Percentiles rank a stretch among this genome's conserved stretches.
Evolutionary conservation across 2,113 vertebrate genomes (phyloP).

Genomic region (Indicator maculatus): DNA sequence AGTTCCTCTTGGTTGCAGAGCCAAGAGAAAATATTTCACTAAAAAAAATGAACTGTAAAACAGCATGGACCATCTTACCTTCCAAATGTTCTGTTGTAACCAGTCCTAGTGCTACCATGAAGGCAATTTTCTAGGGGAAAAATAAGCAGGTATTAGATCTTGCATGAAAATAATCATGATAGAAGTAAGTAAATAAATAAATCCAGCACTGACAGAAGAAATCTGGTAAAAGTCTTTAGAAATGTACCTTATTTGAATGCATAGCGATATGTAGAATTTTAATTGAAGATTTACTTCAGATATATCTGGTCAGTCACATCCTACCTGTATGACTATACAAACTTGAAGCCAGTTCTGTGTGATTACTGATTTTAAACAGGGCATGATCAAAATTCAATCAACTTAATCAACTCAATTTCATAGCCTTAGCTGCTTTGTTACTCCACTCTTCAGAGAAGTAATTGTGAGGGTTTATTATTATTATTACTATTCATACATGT

Average conservation of each 20-base stretch:
- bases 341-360: neutral
- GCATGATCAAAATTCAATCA: neutral
- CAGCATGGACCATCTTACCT: constrained; percentile 79
- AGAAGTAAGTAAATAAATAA: neutral
- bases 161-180: neutral
- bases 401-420: neutral
- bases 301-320: neutral
- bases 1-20: neutral
- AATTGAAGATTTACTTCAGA: neutral
- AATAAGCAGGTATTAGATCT: constrained; percentile 7
- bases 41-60: neutral
- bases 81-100: constrained; percentile 96
- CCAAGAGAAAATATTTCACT: neutral
- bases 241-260: neutral
- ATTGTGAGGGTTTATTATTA: neutral
- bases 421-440: neutral
- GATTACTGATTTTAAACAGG: neutral
- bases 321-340: neutral
- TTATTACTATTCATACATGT: neutral
- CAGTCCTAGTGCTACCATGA: constrained; percentile 96
- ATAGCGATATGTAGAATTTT: neutral
- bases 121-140: constrained; percentile 91
- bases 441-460: neutral
- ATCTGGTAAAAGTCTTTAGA: neutral
- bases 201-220: neutral